Percentiles rank a stretch among this genome's conserved stretches.
Conservation (phyloP, 1,140 invertebrate genomes). For the Heliconius hewitsoni region DNA sequence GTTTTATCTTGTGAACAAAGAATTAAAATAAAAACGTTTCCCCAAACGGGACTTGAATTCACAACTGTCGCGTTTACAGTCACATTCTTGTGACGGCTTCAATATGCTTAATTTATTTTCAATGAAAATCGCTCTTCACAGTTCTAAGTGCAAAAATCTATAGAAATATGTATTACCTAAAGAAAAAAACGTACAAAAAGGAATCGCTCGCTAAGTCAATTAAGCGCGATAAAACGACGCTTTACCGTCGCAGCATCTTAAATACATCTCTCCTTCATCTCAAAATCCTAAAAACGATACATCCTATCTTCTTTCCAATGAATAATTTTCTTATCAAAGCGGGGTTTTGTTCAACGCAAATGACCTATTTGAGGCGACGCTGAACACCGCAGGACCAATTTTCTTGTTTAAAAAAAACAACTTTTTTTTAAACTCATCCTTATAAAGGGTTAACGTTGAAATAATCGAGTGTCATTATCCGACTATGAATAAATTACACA, state of each 20-base stretch:
- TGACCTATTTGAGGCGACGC: constrained; percentile 6
- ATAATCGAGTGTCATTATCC: constrained; percentile 80
- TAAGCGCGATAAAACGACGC: constrained; percentile 1
- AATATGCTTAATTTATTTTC: no score
- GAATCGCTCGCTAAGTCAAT: not conserved
- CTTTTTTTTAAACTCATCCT: constrained; percentile 55
- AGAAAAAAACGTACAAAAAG: not conserved
- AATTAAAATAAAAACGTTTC: no score
- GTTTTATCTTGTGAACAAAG: no score
- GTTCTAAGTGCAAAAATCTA: no score
- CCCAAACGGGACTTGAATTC: no score
- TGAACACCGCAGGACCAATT: constrained; percentile 49
- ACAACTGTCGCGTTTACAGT: no score
- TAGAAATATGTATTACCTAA: not conserved
- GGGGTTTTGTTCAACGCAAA: constrained; percentile 18
- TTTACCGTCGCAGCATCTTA: not conserved
- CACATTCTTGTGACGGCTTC: no score
- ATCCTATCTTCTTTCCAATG: constrained; percentile 15
- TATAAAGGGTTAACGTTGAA: constrained; percentile 76
- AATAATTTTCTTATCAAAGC: constrained; percentile 31
- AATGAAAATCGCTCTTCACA: no score
- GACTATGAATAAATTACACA: constrained; percentile 80
- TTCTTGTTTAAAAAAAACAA: constrained; percentile 68
- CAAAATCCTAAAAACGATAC: constrained; percentile 6
- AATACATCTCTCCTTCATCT: constrained; percentile 3